A percentile compares a stretch with the other conserved stretches of the same genome.
Conservation (phyloP, 2,113 vertebrate genomes). For the Poeciliopsis occidentalis region DNA sequence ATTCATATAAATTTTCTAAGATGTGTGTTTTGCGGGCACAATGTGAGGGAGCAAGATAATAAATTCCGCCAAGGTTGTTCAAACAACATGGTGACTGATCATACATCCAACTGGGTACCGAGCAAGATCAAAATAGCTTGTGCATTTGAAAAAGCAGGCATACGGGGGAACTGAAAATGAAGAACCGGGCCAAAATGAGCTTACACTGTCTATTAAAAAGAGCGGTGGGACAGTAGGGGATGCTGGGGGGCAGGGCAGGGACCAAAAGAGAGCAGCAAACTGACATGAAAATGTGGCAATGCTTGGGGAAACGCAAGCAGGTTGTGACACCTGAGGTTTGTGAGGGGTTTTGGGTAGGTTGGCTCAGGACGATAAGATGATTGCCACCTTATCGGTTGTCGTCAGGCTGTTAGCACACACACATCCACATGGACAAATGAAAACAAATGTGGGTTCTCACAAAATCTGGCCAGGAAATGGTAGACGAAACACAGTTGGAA, state of each 20-base stretch:
- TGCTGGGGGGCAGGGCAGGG: neutral
- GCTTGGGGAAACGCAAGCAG: conserved; percentile 38
- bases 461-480: conserved; percentile 35
- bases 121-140: conserved; percentile 38
- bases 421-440: conserved; percentile 35
- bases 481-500: conserved; percentile 32
- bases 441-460: conserved; percentile 33
- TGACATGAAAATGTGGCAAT: conserved; percentile 64
- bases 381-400: conserved; percentile 66
- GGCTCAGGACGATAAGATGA: conserved; percentile 69
- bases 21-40: neutral
- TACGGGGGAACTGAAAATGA: conserved; percentile 16
- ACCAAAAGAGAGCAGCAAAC: conserved; percentile 46
- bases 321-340: conserved; percentile 64
- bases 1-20: neutral
- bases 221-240: conserved; percentile 6
- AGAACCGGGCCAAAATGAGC: conserved; percentile 37
- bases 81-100: conserved; percentile 17
- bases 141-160: neutral
- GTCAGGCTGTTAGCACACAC: conserved; percentile 59
- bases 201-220: conserved; percentile 39
- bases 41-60: neutral
- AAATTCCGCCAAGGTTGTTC: neutral
- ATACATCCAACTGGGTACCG: conserved; percentile 28
- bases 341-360: conserved; percentile 55